phyloP scores from a whole-genome alignment of 2,113 vertebrate genomes.

The Clinocottus analis region DNA sequence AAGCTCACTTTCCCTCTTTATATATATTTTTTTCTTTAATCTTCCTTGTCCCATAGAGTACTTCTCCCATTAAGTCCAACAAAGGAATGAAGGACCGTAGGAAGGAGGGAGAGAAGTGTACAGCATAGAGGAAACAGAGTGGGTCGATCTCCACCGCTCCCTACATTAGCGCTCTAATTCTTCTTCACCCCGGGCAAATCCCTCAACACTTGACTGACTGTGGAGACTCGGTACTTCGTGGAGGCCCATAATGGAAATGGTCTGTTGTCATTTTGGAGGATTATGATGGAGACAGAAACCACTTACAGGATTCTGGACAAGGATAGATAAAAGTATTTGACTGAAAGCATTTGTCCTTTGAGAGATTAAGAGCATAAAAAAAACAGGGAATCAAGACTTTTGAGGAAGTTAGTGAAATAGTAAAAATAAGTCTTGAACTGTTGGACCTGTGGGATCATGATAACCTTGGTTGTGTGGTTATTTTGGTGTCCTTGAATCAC shows the following conservation, averaged over 20 bases:
- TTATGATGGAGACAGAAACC: slow-evolving; percentile 10
- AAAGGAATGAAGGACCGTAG: background rate
- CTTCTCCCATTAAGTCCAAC: slow-evolving; percentile 13
- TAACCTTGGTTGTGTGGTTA: background rate
- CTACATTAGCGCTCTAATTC: slow-evolving; percentile 30
- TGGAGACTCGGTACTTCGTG: slow-evolving; percentile 10
- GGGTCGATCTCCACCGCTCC: background rate
- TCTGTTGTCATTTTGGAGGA: slow-evolving; percentile 10
- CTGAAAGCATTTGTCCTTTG: background rate
- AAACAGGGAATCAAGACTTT: background rate
- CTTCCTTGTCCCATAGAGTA: background rate
- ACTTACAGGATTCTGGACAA: slow-evolving; percentile 10
- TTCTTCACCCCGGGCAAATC: slow-evolving; percentile 28
- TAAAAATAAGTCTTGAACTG: background rate
- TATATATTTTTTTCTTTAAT: background rate
- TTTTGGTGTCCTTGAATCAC: background rate
- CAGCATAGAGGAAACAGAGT: slow-evolving; percentile 12
- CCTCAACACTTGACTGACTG: slow-evolving; percentile 2
- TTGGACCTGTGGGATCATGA: background rate
- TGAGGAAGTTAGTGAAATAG: background rate
- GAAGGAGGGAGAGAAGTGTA: background rate
- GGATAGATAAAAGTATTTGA: slow-evolving; percentile 8
- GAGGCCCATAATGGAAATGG: slow-evolving; percentile 27
- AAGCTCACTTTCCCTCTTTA: background rate
- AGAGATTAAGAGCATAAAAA: slow-evolving; percentile 12